These are phyloP conservation scores for Lonchura striata DNA, from an alignment of 2,113 vertebrate genomes.

Conservation along the genomic window DNA sequence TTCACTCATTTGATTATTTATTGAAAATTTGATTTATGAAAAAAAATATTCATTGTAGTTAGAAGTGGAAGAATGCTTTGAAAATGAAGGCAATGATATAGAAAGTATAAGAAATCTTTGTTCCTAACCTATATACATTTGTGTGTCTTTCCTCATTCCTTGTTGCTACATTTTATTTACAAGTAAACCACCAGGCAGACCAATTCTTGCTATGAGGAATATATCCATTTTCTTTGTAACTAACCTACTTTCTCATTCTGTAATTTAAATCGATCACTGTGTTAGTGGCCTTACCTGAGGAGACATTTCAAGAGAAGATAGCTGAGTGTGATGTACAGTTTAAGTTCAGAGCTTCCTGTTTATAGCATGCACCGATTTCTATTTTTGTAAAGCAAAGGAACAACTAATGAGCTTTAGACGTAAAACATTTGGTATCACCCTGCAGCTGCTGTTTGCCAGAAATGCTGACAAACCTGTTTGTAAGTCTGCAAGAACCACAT, in stretches of 20 bases:
- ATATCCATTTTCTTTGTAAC: neutral
- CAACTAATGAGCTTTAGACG: neutral
- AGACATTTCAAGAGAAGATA: neutral
- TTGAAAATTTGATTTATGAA: neutral
- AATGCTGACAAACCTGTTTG: conserved; percentile 70
- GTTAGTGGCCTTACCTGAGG: conserved; percentile 1
- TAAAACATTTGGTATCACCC: conserved; percentile 39
- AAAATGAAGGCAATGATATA: neutral
- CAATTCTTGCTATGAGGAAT: neutral
- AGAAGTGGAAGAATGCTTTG: neutral
- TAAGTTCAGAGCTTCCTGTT: neutral
- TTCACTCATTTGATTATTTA: neutral
- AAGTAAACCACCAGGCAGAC: neutral
- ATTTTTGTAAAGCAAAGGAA: conserved; percentile 28
- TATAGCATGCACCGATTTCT: neutral
- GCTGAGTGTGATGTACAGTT: neutral
- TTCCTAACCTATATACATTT: neutral
- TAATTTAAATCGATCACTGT: neutral
- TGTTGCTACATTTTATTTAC: neutral
- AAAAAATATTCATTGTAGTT: neutral
- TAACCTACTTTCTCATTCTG: neutral
- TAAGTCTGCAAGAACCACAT: conserved; percentile 20
- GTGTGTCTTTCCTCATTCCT: neutral
- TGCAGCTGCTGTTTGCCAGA: conserved; percentile 51
- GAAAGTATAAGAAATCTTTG: neutral